Conservation (phyloP, 2,797 vertebrate species). For the Paedocypris micromegethes region DNA sequence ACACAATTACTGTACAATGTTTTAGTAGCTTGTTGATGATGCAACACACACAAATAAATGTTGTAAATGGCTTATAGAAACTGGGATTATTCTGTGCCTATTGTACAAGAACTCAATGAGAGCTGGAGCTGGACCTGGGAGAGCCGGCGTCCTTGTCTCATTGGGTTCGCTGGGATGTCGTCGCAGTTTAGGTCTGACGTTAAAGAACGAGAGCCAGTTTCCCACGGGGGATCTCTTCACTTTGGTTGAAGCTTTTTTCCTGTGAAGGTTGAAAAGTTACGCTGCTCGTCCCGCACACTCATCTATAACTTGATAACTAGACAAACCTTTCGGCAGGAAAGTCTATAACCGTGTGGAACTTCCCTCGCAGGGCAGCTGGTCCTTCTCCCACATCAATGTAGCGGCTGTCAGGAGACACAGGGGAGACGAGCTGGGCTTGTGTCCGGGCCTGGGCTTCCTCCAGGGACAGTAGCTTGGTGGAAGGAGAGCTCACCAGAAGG, state of each 20-base stretch:
- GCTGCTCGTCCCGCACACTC: too few relatives aligned
- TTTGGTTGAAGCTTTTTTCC: conserved; percentile 82
- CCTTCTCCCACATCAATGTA: conserved; percentile 97
- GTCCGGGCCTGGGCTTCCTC: conserved; percentile 95
- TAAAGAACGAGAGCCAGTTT: conserved; percentile 96
- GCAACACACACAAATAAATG: too few relatives aligned
- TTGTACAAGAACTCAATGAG: not conserved
- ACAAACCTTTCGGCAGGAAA: conserved; percentile 87
- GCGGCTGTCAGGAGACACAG: conserved; percentile 82
- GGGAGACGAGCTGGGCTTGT: conserved; percentile 85
- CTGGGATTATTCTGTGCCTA: not conserved
- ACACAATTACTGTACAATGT: too few relatives aligned
- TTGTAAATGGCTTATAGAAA: not conserved
- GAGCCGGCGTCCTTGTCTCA: conserved; percentile 86
- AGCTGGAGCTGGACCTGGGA: conserved; percentile 74
- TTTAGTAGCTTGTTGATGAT: too few relatives aligned
- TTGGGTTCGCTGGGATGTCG: conserved; percentile 92
- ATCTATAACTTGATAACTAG: not conserved
- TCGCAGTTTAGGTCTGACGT: conserved; percentile 88
- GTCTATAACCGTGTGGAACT: conserved; percentile 93
- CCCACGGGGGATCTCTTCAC: conserved; percentile 93
- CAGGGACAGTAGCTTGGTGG: conserved; percentile 89
- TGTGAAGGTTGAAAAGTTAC: conserved; percentile 29
- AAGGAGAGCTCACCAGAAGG: conserved; percentile 87
- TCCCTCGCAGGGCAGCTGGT: conserved; percentile 86